Percentiles rank a stretch among this genome's conserved stretches.
Evolutionary conservation across 1,140 invertebrate genomes (phyloP).

Genomic region (Lasioglossum baleicum): DNA sequence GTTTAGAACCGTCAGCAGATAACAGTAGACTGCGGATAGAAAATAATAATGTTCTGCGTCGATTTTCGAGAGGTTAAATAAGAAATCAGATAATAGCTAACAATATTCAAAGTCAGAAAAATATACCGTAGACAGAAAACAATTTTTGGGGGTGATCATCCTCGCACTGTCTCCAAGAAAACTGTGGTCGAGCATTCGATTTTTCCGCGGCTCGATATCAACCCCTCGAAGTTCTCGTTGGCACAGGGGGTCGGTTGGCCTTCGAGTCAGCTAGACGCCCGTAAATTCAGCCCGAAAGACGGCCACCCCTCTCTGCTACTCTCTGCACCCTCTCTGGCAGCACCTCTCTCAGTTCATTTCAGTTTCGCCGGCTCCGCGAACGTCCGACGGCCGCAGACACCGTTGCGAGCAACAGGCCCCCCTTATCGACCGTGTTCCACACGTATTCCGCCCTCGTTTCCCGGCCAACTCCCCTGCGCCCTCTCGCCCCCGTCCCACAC

Average conservation of each 20-base stretch:
- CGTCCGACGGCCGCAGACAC: slow-evolving; percentile 38
- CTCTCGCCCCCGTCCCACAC: not conserved
- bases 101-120: too few relatives aligned
- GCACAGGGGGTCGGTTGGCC: not conserved
- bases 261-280: slow-evolving; percentile 46
- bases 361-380: not conserved
- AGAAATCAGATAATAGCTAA: too few relatives aligned
- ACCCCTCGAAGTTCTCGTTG: slow-evolving; percentile 1
- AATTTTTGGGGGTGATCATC: too few relatives aligned
- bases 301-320: slow-evolving; percentile 1
- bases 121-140: too few relatives aligned
- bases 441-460: slow-evolving; percentile 33
- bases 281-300: slow-evolving; percentile 48
- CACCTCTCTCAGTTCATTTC: slow-evolving; percentile 23
- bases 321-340: too few relatives aligned
- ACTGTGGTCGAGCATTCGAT: not conserved
- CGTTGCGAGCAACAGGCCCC: slow-evolving; percentile 59
- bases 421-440: slow-evolving; percentile 57
- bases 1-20: too few relatives aligned
- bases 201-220: not conserved
- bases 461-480: slow-evolving; percentile 8
- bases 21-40: too few relatives aligned
- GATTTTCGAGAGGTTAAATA: too few relatives aligned
- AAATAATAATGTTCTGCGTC: too few relatives aligned
- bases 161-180: too few relatives aligned